Evolutionary conservation across 1,140 invertebrate genomes (phyloP), one percentile per base, ranked within the genome.

Genomic region (Antheraea mylitta): DNA sequence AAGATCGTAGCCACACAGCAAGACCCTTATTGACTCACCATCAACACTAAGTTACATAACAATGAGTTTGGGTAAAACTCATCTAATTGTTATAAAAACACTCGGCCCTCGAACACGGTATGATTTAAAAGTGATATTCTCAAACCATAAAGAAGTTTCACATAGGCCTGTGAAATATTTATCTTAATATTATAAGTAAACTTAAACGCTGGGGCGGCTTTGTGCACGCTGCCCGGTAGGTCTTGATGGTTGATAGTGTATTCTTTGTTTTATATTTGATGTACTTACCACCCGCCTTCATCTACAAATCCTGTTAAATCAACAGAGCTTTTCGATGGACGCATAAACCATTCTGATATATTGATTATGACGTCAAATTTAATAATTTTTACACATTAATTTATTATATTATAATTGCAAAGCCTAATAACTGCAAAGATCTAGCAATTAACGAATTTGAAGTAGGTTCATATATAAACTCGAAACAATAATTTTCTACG

Each of bases 121-220:
- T 81, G 89, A 86, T 88, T 90, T 89, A 85, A 87, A 90, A 89
- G 84, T 90, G 86, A 91, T 90, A 90, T 88, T 90, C 86, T 88
- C 86, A 80, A 85, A 83, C 85, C 87, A 89, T 91, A 91, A 90
- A 89, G 87, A 80, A 86, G 87, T 91, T 91, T 91, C 87, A 91
- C 89, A 85, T 81, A 82, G 73, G 66, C 80, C 83, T 89, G 89
- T 89, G 89, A 91, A 91, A 91, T 90, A 91, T 91, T 90, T 91
- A 89, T 82, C 86, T 88, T 90, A 91, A 91, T 91, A 90, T 89
- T 89, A 90, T 91, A 91, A 89, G 89, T 90, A 91, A 91, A 91
- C 87, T 85, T 88, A 79, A 87, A 82, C 75, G 75, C 73, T 81
- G 70, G 70, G 78, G 70, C 78, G 76, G 76, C 78, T 76, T 75